Evolutionary conservation across 2,888 invertebrate genomes (phyloP), one percentile per base, ranked within the genome.

Genomic region (Blomia tropicalis): DNA sequence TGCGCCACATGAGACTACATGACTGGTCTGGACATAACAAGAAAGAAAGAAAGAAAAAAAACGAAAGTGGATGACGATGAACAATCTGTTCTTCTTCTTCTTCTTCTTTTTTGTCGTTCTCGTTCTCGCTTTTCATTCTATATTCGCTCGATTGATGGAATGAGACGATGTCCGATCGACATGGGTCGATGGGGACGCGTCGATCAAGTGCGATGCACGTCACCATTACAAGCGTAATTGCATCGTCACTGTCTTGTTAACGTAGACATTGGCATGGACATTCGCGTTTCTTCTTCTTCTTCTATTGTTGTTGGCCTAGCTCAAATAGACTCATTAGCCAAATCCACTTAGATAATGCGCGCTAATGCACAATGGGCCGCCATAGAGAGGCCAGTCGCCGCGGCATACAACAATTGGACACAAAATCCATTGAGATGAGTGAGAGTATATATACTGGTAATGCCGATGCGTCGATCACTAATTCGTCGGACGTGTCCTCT

Each of bases 311-410:
- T 47, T 27, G 22, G 51, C 51, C 51, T 7, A 7, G 23, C 51
- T 47, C 23, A 25, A 27, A 47, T 47, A 22, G 51, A 47, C 51
- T 47, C 51, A 47, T 47, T 47, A 47, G 51, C 51, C 51, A 47
- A 47, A 47, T 47, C 51, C 51, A 47, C 51, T 47, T 47, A 47
- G 51, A 47, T 47, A 47, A 47, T 47, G 51, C 51, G n/a, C n/a
- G 51, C 51, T 47, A 47, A 47, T 47, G 51, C 51, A 47, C 51
- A 47, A 47, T 47, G 23, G 51, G 22, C 11, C 27, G 51, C 51
- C 22, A 47, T 27, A 7, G 51, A 47, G 51, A 47, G 23, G 51
- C 27, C n/a, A n/a, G n/a, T n/a, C n/a, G n/a, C n/a, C n/a, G n/a
- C n/a, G n/a, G n/a, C n/a, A n/a, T n/a, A n/a, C n/a, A 7, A 27